Conservation (phyloP, 2,797 vertebrate species). For the Gallinago stenura region DNA sequence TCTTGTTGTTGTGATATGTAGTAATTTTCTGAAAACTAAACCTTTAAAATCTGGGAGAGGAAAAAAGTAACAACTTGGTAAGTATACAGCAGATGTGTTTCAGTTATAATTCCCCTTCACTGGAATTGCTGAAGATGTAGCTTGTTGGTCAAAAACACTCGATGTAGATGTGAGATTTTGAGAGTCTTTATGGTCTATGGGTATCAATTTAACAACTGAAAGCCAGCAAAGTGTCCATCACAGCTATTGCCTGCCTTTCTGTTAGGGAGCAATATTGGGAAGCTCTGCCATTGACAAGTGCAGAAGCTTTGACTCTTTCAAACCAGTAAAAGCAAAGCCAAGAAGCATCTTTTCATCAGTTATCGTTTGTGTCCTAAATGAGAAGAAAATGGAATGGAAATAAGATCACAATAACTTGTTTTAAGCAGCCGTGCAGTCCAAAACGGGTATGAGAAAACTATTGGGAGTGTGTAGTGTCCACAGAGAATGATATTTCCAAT, state of each 20-base stretch:
- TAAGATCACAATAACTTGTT: neutral
- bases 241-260: neutral
- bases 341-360: neutral
- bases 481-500: neutral
- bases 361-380: neutral
- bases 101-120: neutral
- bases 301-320: neutral
- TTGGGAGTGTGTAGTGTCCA: neutral
- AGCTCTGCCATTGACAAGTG: neutral
- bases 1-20: neutral
- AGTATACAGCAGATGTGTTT: neutral
- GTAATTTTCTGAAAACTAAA: neutral
- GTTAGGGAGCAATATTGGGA: neutral
- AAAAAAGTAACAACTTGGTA: neutral
- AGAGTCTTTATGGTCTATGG: neutral
- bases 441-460: neutral
- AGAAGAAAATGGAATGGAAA: neutral
- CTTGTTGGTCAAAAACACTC: neutral
- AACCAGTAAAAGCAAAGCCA: neutral
- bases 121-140: neutral
- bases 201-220: neutral
- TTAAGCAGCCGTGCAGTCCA: neutral
- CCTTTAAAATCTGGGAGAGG: neutral
- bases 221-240: rapidly evolving
- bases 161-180: neutral